Conservation (phyloP, 92 coral and sea anemone species). For the Isaurus tuberculatus region DNA sequence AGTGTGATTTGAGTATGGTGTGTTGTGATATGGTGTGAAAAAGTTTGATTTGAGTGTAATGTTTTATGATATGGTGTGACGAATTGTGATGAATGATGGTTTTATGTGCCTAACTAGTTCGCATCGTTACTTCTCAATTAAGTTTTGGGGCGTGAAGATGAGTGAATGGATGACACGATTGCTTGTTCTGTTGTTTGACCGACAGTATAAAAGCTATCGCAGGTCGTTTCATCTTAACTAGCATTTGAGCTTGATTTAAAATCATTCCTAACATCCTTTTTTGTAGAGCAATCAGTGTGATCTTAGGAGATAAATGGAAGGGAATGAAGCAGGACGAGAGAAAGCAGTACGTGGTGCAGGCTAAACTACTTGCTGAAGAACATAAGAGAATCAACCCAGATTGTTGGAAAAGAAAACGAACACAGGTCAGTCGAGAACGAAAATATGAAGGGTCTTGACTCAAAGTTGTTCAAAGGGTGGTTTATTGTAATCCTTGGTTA, state of each 20-base stretch:
- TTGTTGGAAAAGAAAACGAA: constrained; percentile 98
- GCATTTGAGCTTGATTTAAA: background rate
- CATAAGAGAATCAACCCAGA: constrained; percentile 94
- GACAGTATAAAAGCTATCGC: background rate
- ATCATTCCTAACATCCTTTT: background rate
- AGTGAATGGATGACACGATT: background rate
- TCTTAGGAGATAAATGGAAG: constrained; percentile 96
- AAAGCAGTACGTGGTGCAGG: constrained; percentile 77
- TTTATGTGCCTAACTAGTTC: too few relatives aligned
- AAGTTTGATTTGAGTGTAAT: background rate
- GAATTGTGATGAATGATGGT: background rate
- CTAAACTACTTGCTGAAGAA: constrained; percentile 93
- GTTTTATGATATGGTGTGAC: background rate
- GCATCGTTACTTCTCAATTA: too few relatives aligned
- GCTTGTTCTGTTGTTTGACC: too few relatives aligned
- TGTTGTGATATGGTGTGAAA: background rate
- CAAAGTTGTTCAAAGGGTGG: too few relatives aligned
- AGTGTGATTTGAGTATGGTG: background rate
- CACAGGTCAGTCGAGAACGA: constrained; percentile 26
- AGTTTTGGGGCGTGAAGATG: too few relatives aligned
- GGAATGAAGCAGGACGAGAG: constrained; percentile 86
- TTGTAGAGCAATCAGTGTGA: constrained; percentile 94
- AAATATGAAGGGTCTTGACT: background rate
- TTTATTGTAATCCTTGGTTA: too few relatives aligned
- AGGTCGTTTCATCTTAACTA: background rate